phyloP scores from a whole-genome alignment of 2,113 vertebrate genomes.

The Amazona guildingii region DNA sequence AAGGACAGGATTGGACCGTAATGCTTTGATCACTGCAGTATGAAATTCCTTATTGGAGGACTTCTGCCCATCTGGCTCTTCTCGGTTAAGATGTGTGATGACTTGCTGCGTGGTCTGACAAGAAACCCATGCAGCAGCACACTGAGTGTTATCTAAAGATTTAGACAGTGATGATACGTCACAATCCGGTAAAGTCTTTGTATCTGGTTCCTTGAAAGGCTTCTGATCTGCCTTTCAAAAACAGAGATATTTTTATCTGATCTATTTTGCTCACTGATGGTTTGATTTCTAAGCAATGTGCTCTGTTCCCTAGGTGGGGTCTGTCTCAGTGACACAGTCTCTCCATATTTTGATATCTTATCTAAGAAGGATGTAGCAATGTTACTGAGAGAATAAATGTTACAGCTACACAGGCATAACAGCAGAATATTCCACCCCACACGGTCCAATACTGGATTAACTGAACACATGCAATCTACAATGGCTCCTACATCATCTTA shows the following conservation, averaged over 20 bases:
- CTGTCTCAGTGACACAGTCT: conserved; percentile 38
- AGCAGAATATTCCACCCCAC: neutral
- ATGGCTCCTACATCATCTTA: neutral
- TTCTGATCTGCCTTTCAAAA: conserved; percentile 16
- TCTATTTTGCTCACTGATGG: neutral
- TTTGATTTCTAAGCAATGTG: conserved; percentile 18
- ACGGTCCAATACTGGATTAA: neutral
- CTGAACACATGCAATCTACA: neutral
- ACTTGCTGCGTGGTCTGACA: conserved; percentile 53
- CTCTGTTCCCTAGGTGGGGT: conserved; percentile 31
- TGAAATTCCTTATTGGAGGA: conserved; percentile 82
- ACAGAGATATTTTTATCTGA: conserved; percentile 8
- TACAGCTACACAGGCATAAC: neutral
- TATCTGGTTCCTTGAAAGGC: neutral
- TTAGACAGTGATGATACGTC: conserved; percentile 1
- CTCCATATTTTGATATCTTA: conserved; percentile 33
- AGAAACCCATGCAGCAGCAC: conserved; percentile 50
- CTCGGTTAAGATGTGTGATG: neutral
- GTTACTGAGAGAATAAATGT: conserved; percentile 16
- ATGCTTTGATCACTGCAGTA: conserved; percentile 77
- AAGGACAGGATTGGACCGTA: conserved; percentile 72
- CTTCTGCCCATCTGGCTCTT: conserved; percentile 41
- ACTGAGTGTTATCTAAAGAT: conserved; percentile 25
- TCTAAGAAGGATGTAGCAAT: conserved; percentile 35
- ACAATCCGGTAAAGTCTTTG: neutral